Conservation (phyloP, 1,140 invertebrate species). For the Bombus polaris region DNA sequence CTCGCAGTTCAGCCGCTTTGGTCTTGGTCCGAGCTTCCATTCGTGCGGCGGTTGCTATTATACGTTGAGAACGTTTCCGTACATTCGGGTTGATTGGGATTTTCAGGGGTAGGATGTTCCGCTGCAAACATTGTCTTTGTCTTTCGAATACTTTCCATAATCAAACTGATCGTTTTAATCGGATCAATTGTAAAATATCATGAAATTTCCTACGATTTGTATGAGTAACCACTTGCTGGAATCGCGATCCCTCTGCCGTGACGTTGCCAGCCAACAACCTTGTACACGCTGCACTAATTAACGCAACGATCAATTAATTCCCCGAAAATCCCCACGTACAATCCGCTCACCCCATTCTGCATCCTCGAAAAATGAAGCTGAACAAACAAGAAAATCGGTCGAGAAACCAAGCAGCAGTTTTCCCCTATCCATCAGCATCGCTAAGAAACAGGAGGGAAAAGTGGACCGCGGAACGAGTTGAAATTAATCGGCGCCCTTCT, state of each 20-base stretch:
- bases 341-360: too few relatives aligned
- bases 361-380: background rate
- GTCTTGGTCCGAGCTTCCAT: background rate
- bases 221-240: background rate
- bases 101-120: background rate
- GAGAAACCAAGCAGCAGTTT: background rate
- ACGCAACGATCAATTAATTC: conserved; percentile 6
- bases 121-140: too few relatives aligned
- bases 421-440: background rate
- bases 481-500: conserved; percentile 68
- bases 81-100: background rate
- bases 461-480: conserved; percentile 54
- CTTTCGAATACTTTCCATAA: too few relatives aligned
- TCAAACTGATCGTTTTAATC: too few relatives aligned
- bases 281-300: background rate
- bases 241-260: background rate
- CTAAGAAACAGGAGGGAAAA: background rate
- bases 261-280: background rate
- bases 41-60: too few relatives aligned
- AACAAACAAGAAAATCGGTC: conserved; percentile 14
- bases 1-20: background rate
- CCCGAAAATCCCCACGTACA: too few relatives aligned
- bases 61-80: background rate
- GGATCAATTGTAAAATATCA: background rate
- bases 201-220: background rate